Base-by-base conservation (phyloP, 2,888 invertebrate genomes). In the Eupithecia tripunctaria region DNA sequence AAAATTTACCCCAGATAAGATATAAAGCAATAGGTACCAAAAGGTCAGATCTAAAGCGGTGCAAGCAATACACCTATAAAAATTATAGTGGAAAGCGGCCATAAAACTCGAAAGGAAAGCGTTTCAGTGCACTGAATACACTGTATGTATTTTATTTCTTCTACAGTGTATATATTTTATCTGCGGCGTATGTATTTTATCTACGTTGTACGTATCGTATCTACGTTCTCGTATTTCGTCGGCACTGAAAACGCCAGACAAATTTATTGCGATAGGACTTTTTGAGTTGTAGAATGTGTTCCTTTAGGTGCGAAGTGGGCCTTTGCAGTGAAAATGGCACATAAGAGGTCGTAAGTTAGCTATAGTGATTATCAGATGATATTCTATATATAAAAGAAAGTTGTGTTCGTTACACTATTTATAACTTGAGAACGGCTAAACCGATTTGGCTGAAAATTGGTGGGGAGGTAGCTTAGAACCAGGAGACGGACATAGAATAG, bases 11-110 rank as follows among this genome's bases (percentile, higher is more conserved):
- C 47, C 47, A n/a, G 43, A n/a, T 43, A 15, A 21, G 51, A 51
- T 10, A 21, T 51, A 51, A 51, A 51, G 21, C 51, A 8, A 51
- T 21, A n/a, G n/a, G n/a, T n/a, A 51, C 51, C 21, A 51, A 51
- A 51, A 51, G 51, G 51, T 51, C 51, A 51, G 21, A 51, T 51
- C 4, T 10, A 4, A 51, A 51, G 21, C 51, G n/a, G n/a, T 47
- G 47, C n/a, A n/a, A 47, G 47, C 51, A 51, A 51, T 51, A 51
- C 21, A 21, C n/a, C 21, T 51, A n/a, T n/a, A 51, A 51, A 51
- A 21, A 51, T 51, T 10, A 51, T 21, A 51, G 47, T n/a, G 47
- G 47, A 8, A n/a, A 47, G 51, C 10, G 51, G 21, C 21, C 21
- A 2, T 51, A 51, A 51, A 51, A 51, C 21, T 43, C 18, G 51